Evolutionary conservation across 2,113 vertebrate species (phyloP).

Genomic region (Alaudala cheleensis): DNA sequence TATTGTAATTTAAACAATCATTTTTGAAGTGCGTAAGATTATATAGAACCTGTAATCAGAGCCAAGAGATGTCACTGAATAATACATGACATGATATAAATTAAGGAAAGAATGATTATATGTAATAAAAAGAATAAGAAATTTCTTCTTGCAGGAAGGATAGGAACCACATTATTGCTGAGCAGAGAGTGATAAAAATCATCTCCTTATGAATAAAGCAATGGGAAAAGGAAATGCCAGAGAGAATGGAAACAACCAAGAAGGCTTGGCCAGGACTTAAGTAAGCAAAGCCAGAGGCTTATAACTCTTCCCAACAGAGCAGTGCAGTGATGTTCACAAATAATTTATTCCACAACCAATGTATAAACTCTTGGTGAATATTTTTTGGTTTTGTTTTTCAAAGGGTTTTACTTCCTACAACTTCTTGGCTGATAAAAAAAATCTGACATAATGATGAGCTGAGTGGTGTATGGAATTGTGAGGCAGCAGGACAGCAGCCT

Average conservation of each 20-base stretch:
- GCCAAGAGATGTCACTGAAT: constrained; percentile 69
- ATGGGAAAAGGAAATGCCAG: constrained; percentile 34
- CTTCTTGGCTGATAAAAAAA: not conserved
- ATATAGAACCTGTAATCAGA: constrained; percentile 69
- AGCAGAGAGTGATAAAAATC: constrained; percentile 61
- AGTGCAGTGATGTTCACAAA: not conserved
- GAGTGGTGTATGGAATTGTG: not conserved
- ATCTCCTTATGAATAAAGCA: constrained; percentile 66
- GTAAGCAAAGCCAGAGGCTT: constrained; percentile 40
- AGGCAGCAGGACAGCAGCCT: not conserved
- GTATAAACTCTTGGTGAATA: constrained; percentile 15
- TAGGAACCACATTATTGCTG: constrained; percentile 60
- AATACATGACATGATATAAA: constrained; percentile 70
- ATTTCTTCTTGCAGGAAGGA: constrained; percentile 60
- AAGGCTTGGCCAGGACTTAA: constrained; percentile 24
- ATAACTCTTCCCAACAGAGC: constrained; percentile 5
- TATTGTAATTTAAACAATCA: constrained; percentile 72
- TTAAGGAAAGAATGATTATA: constrained; percentile 67
- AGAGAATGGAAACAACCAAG: not conserved
- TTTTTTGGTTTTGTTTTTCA: not conserved
- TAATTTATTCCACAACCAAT: not conserved
- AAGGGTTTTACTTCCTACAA: not conserved
- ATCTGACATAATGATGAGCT: not conserved
- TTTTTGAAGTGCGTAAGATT: constrained; percentile 62
- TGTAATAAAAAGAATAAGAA: constrained; percentile 69